A percentile compares a stretch with the other conserved stretches of the same genome.
These are phyloP conservation scores for Microtus montanus DNA, from an alignment of 2,113 vertebrate species.

Conservation along the genomic window DNA sequence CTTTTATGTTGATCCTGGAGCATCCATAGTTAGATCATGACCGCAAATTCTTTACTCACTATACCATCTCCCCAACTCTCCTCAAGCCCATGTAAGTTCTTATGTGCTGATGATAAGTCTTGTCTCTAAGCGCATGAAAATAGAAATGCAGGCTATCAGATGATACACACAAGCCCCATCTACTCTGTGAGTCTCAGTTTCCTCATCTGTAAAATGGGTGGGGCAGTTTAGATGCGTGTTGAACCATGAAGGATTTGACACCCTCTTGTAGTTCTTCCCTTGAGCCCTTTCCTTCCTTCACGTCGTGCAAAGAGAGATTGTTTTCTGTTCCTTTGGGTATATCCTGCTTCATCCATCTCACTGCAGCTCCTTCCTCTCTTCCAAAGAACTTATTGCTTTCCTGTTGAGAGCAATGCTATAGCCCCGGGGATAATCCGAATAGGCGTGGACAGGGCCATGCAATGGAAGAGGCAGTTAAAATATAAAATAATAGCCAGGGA, in stretches of 20 bases:
- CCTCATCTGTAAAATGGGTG: neutral
- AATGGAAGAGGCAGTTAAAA: conserved; percentile 79
- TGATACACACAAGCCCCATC: neutral
- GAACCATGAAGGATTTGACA: neutral
- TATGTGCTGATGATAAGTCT: neutral
- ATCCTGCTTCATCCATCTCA: neutral
- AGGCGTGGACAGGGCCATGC: conserved; percentile 41
- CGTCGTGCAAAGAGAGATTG: neutral
- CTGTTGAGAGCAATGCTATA: conserved; percentile 36
- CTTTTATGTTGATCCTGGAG: neutral
- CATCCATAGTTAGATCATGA: neutral
- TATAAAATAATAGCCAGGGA: conserved; percentile 83
- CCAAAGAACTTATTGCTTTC: neutral
- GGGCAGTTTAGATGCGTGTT: neutral
- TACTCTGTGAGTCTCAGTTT: neutral
- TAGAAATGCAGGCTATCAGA: neutral
- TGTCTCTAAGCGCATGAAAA: neutral
- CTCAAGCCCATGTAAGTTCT: neutral
- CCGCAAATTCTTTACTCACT: neutral
- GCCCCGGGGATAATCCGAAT: conserved; percentile 35
- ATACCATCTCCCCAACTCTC: neutral
- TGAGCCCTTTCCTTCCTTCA: neutral
- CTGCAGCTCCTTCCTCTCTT: neutral
- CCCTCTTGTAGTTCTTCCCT: fast-evolving
- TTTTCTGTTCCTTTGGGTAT: neutral